Base-by-base conservation (phyloP, 2,797 vertebrate genomes). In the Toxotes lorentzi region DNA sequence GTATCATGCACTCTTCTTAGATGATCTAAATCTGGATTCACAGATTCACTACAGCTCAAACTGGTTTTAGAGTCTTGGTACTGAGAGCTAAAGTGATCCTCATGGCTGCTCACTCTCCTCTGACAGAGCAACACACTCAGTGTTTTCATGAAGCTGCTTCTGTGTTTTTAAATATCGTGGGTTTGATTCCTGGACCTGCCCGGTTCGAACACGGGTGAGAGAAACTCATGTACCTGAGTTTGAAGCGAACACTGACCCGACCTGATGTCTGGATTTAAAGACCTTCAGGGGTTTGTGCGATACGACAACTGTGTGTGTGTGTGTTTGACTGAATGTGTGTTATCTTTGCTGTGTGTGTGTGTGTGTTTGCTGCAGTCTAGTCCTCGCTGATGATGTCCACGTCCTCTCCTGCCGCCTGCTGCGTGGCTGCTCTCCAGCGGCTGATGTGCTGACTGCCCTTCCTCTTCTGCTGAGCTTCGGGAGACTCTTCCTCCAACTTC, bases 401-500 rank as follows among this genome's bases (percentile, higher is more conserved):
- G 73, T 96, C 94, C 47, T 96, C 95, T 0, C 91, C 80, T 10
- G 91, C 93, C 43, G 89, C 64, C 92, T 95, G 96, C 74, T 95
- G 95, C 1, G 96, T 96, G 5, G 96, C 96, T 1, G 93, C 94
- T 47, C 96, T 93, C 96, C 96, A 97, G 79, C 96, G 95, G 83
- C 85, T 97, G n/a, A 95, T 90, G 4, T 97, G 96, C 48, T 97
- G 96, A 35, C 90, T 95, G 11, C 95, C 95, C 87, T 97, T 97
- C 79, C 95, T 93, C 90, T 97, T 97, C 90, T 95, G 95, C 86
- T 92, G 95, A 1, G 94, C 90, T 8, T 96, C 96, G 0, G 96
- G 96, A 9, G 95, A 93, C 79, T 96, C 96, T n/a, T 97, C 96
- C 87, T 97, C 96, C 92, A 97, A 64, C 91, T 97, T 97, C 90